phyloP scores from a whole-genome alignment of 2,797 vertebrate genomes.

The Mormyrus hasselquistii region DNA sequence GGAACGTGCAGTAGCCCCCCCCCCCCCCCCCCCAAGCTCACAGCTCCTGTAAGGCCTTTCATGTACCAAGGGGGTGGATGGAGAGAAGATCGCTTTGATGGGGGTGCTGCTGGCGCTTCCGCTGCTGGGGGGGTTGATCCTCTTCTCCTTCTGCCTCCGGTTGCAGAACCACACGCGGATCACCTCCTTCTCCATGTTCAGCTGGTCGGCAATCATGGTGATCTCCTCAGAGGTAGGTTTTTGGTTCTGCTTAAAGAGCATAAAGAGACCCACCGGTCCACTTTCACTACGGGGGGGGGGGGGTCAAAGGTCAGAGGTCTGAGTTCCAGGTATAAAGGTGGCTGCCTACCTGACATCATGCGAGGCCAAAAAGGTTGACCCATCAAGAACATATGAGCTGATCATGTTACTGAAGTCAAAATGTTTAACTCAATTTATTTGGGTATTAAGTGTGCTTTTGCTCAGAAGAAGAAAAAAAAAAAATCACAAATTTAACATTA shows the following conservation, averaged over 20 bases:
- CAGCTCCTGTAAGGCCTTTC: background rate
- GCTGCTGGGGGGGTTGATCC: constrained; percentile 95
- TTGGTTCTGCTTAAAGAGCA: constrained; percentile 88
- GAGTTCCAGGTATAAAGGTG: background rate
- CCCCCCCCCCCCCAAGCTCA: background rate
- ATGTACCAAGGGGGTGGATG: constrained; percentile 82
- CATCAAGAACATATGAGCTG: background rate
- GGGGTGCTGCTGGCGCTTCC: constrained; percentile 75
- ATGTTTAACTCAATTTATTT: background rate
- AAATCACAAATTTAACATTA: background rate
- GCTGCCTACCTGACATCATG: background rate
- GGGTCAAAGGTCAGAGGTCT: background rate
- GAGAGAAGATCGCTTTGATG: constrained; percentile 93
- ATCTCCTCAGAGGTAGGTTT: constrained; percentile 99
- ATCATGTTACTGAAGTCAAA: background rate
- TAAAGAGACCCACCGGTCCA: constrained; percentile 47
- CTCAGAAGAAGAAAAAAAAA: background rate
- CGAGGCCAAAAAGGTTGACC: background rate
- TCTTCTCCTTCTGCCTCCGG: constrained; percentile 96
- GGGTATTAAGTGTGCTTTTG: background rate
- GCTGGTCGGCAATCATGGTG: constrained; percentile 98
- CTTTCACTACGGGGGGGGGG: constrained; percentile 17
- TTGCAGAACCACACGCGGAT: constrained; percentile 99
- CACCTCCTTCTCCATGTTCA: constrained; percentile 99
- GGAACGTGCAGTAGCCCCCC: background rate